A percentile compares a stretch with the other conserved stretches of the same genome.
Conservation (phyloP, 2,888 invertebrate species). For the Cantharis flavilabris region DNA sequence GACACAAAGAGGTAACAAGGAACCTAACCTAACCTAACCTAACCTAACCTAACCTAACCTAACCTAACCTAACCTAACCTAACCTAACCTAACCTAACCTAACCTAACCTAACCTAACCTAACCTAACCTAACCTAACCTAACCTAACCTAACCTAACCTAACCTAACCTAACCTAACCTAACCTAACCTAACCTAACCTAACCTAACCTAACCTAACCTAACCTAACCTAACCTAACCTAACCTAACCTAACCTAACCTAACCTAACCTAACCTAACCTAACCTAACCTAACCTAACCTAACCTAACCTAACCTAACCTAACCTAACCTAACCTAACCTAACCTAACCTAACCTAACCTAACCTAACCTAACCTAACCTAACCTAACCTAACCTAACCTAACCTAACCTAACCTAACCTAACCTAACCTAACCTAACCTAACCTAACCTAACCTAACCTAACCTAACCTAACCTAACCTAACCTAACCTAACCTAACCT, state of each 20-base stretch:
- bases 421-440: conserved; percentile 25
- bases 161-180: conserved; percentile 36
- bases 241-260: conserved; percentile 32
- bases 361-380: conserved; percentile 36
- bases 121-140: conserved; percentile 38
- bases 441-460: conserved; percentile 7
- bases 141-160: conserved; percentile 37
- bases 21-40: conserved; percentile 3
- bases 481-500: conserved; percentile 9
- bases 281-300: conserved; percentile 36
- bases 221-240: conserved; percentile 35
- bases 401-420: conserved; percentile 31
- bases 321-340: conserved; percentile 31
- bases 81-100: conserved; percentile 13
- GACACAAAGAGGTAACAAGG: no score
- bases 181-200: conserved; percentile 32
- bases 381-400: conserved; percentile 35
- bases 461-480: conserved; percentile 13
- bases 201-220: conserved; percentile 31
- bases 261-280: conserved; percentile 34
- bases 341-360: conserved; percentile 28
- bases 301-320: conserved; percentile 32
- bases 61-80: neutral
- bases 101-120: conserved; percentile 38
- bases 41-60: conserved; percentile 3